Evolutionary conservation across 2,113 vertebrate genomes (phyloP).

Genomic region (Columba janthina): DNA sequence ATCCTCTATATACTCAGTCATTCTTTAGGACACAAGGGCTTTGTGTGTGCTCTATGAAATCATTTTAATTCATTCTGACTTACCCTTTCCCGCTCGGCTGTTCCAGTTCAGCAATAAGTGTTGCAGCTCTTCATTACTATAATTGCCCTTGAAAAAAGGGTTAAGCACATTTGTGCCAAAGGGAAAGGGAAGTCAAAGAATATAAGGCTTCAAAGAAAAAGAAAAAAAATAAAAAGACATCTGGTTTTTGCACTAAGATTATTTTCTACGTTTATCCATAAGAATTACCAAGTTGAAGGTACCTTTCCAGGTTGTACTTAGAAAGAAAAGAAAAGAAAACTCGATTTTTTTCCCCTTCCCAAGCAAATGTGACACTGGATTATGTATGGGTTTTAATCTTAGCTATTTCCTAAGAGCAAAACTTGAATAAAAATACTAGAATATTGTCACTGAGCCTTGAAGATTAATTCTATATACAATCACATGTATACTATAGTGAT

Average conservation of each 20-base stretch:
- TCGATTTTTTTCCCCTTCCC: no score
- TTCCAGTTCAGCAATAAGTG: neutral
- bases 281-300: neutral
- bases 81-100: neutral
- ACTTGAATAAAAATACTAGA: neutral
- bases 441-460: neutral
- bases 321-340: neutral
- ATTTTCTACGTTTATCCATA: neutral
- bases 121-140: conserved; percentile 31
- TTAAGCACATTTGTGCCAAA: conserved; percentile 33
- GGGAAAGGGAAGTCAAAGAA: neutral
- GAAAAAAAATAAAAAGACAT: neutral
- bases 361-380: neutral
- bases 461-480: neutral
- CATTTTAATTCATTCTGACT: conserved; percentile 61
- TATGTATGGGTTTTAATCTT: neutral
- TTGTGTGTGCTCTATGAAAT: conserved; percentile 30
- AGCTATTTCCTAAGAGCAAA: neutral
- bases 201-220: neutral
- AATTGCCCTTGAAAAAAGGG: conserved; percentile 12
- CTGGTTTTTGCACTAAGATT: neutral
- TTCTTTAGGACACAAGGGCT: conserved; percentile 44
- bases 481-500: neutral
- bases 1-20: neutral
- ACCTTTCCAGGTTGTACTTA: neutral